phyloP scores from a whole-genome alignment of 64 coral and sea anemone genomes.

The Hydrozoanthus tunicans region DNA sequence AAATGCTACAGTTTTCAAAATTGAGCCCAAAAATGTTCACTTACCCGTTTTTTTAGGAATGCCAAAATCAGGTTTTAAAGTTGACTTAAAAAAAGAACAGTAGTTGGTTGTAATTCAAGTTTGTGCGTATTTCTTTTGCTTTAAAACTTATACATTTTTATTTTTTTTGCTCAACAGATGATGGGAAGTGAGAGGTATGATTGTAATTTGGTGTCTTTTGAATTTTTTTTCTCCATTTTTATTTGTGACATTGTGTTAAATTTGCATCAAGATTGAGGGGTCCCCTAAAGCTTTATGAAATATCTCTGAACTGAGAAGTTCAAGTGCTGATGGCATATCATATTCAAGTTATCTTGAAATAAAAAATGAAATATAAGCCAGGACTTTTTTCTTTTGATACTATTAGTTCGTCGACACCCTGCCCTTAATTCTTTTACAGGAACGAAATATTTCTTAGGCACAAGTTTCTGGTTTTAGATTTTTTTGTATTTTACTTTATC shows the following conservation, averaged over 20 bases:
- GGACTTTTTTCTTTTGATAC: too few species aligned
- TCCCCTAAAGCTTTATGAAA: not conserved
- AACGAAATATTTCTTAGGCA: too few species aligned
- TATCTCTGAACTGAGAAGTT: not conserved
- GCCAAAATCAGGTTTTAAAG: not conserved
- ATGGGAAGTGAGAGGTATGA: slow-evolving; percentile 49
- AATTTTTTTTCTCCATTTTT: not conserved
- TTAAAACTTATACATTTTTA: not conserved
- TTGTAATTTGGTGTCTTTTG: not conserved
- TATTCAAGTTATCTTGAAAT: too few species aligned
- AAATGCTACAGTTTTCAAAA: not conserved
- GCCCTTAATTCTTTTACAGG: too few species aligned
- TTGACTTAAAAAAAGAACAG: not conserved
- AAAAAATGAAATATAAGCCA: too few species aligned
- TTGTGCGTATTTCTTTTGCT: not conserved
- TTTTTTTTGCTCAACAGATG: slow-evolving; percentile 24
- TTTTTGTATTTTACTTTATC: not conserved
- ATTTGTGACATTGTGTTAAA: not conserved
- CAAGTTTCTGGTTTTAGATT: not conserved
- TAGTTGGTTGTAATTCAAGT: not conserved
- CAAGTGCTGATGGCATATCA: too few species aligned
- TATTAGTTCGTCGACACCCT: too few species aligned
- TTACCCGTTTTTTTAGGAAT: not conserved
- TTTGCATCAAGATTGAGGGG: too few species aligned
- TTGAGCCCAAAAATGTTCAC: not conserved